Evolutionary conservation across 1,140 invertebrate genomes (phyloP), one percentile per base, ranked within the genome.

Genomic region (Delia radicum): DNA sequence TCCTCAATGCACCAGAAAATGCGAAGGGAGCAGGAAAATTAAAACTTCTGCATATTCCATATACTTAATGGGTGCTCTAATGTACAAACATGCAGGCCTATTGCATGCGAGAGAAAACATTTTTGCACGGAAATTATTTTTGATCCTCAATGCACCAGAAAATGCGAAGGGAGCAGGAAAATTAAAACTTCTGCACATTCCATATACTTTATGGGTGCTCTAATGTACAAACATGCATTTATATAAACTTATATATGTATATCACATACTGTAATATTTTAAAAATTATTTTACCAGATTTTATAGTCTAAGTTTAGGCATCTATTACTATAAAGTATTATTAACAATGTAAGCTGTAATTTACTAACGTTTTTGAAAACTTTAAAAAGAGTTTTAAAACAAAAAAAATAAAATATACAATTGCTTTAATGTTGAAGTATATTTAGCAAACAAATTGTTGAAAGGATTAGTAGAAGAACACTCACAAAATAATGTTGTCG

Each of bases 271-370:
- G 15, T 48, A 55, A 13, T 24, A 42, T 15, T 55, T 55, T 55
- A 7, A 21, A 55, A 55, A 55, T 21, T 18, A 55, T 55, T 55
- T 55, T 55, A 55, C 48, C 24, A 21, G 48, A 55, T 55, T 55
- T 55, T 55, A 55, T 55, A 55, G 48, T 55, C 48, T 55, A 55
- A 55, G n/a, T 55, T 55, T 55, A 21, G 48, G 48, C 48, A 55
- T 55, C 48, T 55, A 55, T 55, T 55, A 55, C 24, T 21, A 18
- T 55, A 55, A 55, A 55, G 48, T 55, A 55, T 55, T 55, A 55
- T 55, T 55, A 21, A 55, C 18, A 18, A 55, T 55, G 24, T n/a
- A 55, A 55, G 24, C 21, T 21, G 48, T 55, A 24, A 55, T 55
- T 55, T 55, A 55, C 48, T 55, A 55, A 55, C 48, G 24, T 55